A percentile compares a stretch with the other conserved stretches of the same genome.
phyloP scores from a whole-genome alignment of 2,797 vertebrate genomes.

The Lepilemur ruficaudatus region DNA sequence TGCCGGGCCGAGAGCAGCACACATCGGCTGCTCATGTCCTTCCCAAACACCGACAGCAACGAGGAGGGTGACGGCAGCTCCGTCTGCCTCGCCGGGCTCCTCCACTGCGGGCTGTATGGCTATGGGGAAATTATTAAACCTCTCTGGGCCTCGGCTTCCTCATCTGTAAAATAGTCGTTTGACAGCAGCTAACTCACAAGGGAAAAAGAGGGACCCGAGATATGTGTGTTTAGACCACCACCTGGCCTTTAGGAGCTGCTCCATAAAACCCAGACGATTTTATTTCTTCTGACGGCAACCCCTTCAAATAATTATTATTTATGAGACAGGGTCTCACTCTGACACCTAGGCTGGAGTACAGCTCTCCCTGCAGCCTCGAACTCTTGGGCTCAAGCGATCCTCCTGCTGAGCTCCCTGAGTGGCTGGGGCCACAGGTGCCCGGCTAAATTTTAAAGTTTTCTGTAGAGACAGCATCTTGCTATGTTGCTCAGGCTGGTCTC shows the following conservation, averaged over 20 bases:
- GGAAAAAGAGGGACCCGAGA: rapidly evolving
- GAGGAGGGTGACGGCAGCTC: background rate
- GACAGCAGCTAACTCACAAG: background rate
- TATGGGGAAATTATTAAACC: background rate
- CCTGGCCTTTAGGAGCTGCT: background rate
- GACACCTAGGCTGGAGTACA: background rate
- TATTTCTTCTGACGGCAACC: too few species aligned
- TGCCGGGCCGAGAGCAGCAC: background rate
- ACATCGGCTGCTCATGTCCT: rapidly evolving
- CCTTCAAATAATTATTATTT: background rate
- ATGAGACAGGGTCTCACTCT: background rate
- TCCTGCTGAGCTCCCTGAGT: too few species aligned
- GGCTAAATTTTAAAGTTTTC: too few species aligned
- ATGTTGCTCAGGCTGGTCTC: too few species aligned
- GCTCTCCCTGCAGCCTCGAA: background rate
- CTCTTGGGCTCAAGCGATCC: background rate
- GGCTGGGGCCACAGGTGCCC: too few species aligned
- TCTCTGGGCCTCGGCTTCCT: background rate
- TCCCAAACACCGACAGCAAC: rapidly evolving
- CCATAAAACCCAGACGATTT: background rate
- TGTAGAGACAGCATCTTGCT: too few species aligned
- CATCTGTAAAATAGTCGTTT: background rate
- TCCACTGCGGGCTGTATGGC: background rate
- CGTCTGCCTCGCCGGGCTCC: background rate
- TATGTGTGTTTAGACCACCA: rapidly evolving